Evolutionary conservation across 2,888 invertebrate genomes (phyloP).

Genomic region (Melangyna quadrimaculata): DNA sequence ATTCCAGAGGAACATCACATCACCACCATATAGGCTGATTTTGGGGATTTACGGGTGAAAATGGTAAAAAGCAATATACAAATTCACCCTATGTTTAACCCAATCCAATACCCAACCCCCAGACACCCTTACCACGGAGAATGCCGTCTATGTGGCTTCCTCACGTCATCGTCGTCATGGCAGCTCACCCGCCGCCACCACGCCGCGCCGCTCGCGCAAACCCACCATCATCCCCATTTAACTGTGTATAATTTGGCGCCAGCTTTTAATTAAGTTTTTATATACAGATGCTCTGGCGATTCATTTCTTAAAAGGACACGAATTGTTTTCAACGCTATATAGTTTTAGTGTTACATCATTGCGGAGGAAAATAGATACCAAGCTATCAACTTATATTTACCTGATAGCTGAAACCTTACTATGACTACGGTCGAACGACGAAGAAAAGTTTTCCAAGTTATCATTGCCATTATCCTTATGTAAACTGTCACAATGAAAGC

Average conservation of each 20-base stretch:
- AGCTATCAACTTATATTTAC: not conserved
- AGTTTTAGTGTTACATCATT: constrained; percentile 33
- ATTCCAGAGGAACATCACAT: constrained; percentile 28
- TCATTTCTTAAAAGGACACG: constrained; percentile 50
- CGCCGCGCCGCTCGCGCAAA: no score
- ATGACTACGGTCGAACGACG: not conserved
- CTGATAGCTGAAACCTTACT: not conserved
- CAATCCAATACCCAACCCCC: not conserved
- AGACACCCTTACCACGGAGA: not conserved
- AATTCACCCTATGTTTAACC: not conserved
- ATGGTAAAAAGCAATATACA: constrained; percentile 37
- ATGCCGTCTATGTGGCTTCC: constrained; percentile 32
- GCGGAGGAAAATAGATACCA: not conserved
- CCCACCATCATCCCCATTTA: constrained; percentile 2
- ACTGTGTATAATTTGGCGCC: constrained; percentile 49
- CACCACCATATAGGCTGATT: constrained; percentile 27
- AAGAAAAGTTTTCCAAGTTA: constrained; percentile 41
- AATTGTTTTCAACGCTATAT: constrained; percentile 33
- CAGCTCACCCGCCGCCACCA: not conserved
- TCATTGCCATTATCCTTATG: constrained; percentile 52
- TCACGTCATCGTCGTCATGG: not conserved
- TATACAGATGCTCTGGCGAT: constrained; percentile 58
- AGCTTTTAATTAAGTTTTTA: constrained; percentile 67
- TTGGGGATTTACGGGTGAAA: not conserved
- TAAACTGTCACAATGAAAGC: constrained; percentile 55